Conservation (phyloP, 1,140 invertebrate genomes). For the Leucophenga varia region DNA sequence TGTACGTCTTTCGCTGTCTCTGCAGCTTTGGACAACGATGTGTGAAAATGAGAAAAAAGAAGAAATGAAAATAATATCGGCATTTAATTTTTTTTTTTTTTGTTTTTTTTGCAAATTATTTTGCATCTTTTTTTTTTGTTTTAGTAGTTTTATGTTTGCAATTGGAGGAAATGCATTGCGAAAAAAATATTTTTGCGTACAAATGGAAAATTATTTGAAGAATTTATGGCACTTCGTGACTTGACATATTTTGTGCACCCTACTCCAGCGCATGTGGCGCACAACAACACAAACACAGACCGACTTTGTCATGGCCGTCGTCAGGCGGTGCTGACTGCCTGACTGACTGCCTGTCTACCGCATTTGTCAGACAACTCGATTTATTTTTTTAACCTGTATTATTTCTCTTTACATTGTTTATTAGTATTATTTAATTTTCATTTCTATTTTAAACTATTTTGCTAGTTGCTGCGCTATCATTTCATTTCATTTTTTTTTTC, state of each 20-base stretch:
- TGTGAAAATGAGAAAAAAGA: constrained; percentile 41
- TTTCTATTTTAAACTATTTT: too few relatives aligned
- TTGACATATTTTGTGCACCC: constrained; percentile 38
- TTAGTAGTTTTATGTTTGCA: not conserved
- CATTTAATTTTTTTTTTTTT: not conserved
- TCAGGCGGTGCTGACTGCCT: too few relatives aligned
- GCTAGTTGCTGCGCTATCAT: too few relatives aligned
- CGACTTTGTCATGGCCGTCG: too few relatives aligned
- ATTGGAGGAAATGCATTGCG: not conserved
- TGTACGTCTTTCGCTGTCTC: constrained; percentile 9
- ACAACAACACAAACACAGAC: too few relatives aligned
- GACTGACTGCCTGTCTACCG: too few relatives aligned
- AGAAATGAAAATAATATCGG: constrained; percentile 20
- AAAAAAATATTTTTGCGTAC: constrained; percentile 22
- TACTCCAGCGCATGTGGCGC: too few relatives aligned
- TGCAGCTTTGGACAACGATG: constrained; percentile 12
- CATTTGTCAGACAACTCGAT: too few relatives aligned
- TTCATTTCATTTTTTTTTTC: too few relatives aligned
- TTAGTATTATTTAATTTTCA: too few relatives aligned
- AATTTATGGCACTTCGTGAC: constrained; percentile 26
- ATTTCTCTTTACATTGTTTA: too few relatives aligned
- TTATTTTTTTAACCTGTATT: too few relatives aligned
- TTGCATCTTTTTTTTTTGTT: constrained; percentile 1
- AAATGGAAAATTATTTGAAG: constrained; percentile 25
- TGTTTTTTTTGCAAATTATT: not conserved